Evolutionary conservation across 2,113 vertebrate genomes (phyloP).

Genomic region (Xiphorhynchus elegans): DNA sequence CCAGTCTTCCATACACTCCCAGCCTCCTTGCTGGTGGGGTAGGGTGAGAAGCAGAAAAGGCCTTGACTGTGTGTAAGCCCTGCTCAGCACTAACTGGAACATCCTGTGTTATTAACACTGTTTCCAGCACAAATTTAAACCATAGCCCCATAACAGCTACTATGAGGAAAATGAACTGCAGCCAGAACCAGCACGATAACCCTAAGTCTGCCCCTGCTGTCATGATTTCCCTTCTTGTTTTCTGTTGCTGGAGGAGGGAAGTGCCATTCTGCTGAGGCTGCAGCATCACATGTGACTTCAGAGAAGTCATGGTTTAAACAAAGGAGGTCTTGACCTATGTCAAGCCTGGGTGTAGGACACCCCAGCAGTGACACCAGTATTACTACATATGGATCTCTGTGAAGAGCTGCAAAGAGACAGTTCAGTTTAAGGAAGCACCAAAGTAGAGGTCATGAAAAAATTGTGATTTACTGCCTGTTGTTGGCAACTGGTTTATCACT

Average conservation of each 20-base stretch:
- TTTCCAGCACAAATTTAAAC: background rate
- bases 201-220: background rate
- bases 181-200: background rate
- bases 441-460: background rate
- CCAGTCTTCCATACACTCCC: background rate
- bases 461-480: background rate
- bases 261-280: background rate
- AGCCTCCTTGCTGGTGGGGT: background rate
- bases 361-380: background rate
- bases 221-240: background rate
- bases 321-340: background rate
- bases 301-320: background rate
- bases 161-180: background rate
- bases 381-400: rapidly evolving
- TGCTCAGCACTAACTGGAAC: background rate
- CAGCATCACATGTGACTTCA: background rate
- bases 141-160: background rate
- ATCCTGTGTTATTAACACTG: rapidly evolving
- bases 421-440: background rate
- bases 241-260: background rate
- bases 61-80: background rate
- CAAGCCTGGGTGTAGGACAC: background rate
- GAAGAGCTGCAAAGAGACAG: background rate
- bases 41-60: background rate
- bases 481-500: background rate